These are phyloP conservation scores for Neopelma chrysocephalum DNA, from an alignment of 2,797 vertebrate genomes.

Conservation along the genomic window DNA sequence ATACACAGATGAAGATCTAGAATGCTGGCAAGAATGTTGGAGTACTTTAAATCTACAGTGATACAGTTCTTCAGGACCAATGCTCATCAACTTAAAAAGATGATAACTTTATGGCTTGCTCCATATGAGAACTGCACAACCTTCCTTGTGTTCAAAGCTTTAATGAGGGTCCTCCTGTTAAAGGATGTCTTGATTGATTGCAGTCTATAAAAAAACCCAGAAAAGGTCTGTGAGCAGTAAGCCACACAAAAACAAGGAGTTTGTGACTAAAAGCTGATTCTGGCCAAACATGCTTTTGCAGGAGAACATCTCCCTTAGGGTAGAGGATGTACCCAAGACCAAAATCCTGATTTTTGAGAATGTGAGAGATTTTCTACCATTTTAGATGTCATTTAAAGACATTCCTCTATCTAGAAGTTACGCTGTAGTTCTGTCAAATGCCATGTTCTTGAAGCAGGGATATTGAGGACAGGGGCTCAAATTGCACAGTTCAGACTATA, in stretches of 20 bases:
- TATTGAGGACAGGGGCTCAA: background rate
- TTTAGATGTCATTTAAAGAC: background rate
- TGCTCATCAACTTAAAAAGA: background rate
- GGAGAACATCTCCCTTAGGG: background rate
- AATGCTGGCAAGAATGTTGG: background rate
- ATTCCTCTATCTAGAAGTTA: background rate
- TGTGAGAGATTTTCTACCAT: background rate
- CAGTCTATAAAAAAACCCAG: background rate
- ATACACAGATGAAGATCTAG: background rate
- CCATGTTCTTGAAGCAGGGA: background rate
- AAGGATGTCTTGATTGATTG: background rate
- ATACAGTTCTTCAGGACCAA: background rate
- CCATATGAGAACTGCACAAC: background rate
- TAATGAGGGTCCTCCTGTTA: background rate
- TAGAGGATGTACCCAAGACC: background rate
- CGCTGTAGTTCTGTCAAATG: background rate
- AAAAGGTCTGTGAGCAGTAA: background rate
- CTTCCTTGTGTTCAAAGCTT: background rate
- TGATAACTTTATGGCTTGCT: background rate
- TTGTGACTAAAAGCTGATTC: background rate
- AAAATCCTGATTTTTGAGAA: background rate
- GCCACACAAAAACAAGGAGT: background rate
- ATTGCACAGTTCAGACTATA: background rate
- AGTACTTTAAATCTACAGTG: background rate
- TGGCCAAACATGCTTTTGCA: background rate